phyloP scores from a whole-genome alignment of 2,888 invertebrate species.

The Lasioglossum zephyrum region DNA sequence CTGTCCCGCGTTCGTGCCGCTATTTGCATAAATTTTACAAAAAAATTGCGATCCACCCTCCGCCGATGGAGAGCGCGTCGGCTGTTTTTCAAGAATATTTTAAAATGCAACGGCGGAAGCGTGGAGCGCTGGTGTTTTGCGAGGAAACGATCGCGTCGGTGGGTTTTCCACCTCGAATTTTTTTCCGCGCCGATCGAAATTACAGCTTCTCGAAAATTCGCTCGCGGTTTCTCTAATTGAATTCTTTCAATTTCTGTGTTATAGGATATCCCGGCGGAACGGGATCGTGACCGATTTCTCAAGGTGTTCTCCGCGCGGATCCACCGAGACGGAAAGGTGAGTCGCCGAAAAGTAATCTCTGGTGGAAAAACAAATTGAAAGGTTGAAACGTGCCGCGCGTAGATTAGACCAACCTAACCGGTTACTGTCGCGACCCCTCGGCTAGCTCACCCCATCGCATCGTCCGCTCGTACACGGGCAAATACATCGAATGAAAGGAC shows the following conservation, averaged over 20 bases:
- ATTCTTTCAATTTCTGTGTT: background rate
- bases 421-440: slow-evolving; percentile 63
- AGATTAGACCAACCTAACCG: slow-evolving; percentile 74
- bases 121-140: background rate
- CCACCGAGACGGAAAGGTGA: slow-evolving; percentile 57
- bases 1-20: slow-evolving; percentile 48
- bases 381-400: slow-evolving; percentile 71
- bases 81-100: slow-evolving; percentile 4
- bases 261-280: background rate
- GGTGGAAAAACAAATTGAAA: slow-evolving; percentile 73
- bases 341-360: slow-evolving; percentile 61
- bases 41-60: slow-evolving; percentile 33
- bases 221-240: background rate
- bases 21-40: slow-evolving; percentile 65
- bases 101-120: background rate
- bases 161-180: background rate
- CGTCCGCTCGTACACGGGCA: slow-evolving; percentile 5
- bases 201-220: background rate
- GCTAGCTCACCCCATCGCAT: background rate
- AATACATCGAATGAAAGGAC: slow-evolving; percentile 74
- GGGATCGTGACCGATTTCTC: background rate
- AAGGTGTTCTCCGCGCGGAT: background rate
- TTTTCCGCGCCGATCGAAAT: background rate
- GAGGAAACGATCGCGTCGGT: background rate
- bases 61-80: background rate